A percentile compares a stretch with the other conserved stretches of the same genome.
Evolutionary conservation across 2,888 invertebrate genomes (phyloP).

Genomic region (Volucella zonaria): DNA sequence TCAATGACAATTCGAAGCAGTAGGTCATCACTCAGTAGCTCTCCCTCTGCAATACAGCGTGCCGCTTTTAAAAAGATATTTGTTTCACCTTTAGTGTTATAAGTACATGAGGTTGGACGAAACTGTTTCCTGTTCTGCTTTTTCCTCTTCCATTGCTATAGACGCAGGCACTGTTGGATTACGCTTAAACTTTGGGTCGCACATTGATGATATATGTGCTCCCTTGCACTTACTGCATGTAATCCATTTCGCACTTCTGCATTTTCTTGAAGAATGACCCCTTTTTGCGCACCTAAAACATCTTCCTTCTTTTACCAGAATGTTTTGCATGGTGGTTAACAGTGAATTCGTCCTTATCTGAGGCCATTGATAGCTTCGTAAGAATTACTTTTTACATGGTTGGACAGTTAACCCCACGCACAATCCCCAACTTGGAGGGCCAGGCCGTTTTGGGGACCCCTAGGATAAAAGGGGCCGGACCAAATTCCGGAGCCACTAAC

Average conservation of each 20-base stretch:
- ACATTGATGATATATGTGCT: too few species aligned
- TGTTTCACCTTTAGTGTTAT: not conserved
- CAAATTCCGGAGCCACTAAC: too few species aligned
- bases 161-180: too few species aligned
- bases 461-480: too few species aligned
- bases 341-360: too few species aligned
- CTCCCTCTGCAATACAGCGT: not conserved
- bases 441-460: too few species aligned
- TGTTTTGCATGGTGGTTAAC: too few species aligned
- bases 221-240: not conserved
- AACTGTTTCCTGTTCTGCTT: not conserved
- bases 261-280: conserved; percentile 35
- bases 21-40: not conserved
- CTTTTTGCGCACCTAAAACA: conserved; percentile 36
- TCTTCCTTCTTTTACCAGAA: conserved; percentile 9
- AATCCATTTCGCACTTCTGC: not conserved
- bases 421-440: too few species aligned
- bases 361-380: too few species aligned
- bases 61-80: conserved; percentile 33
- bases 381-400: too few species aligned
- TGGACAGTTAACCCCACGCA: too few species aligned
- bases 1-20: conserved; percentile 20
- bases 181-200: conserved; percentile 12
- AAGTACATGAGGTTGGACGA: conserved; percentile 14
- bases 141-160: not conserved